phyloP scores from a whole-genome alignment of 2,797 vertebrate genomes.

The Semotilus atromaculatus region DNA sequence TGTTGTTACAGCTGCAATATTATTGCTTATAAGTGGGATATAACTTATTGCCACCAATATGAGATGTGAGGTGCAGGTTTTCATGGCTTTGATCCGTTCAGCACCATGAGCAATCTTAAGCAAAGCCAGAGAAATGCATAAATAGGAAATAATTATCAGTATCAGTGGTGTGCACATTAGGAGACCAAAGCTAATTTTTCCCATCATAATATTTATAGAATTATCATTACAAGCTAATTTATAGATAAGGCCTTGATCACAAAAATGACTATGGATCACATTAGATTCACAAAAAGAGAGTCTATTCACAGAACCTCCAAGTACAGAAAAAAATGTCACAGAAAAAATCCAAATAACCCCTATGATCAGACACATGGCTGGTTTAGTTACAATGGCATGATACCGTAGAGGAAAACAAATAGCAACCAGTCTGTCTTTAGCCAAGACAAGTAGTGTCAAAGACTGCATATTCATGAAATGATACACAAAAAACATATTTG shows the following conservation, averaged over 20 bases:
- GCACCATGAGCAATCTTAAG: conserved; percentile 56
- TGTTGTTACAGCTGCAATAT: conserved; percentile 7
- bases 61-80: conserved; percentile 71
- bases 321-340: background rate
- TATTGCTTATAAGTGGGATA: conserved; percentile 61
- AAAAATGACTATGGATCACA: conserved; percentile 66
- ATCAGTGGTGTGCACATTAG: conserved; percentile 57
- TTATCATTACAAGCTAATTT: conserved; percentile 66
- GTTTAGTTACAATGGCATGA: conserved; percentile 46
- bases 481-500: conserved; percentile 53
- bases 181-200: background rate
- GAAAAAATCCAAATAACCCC: conserved; percentile 9
- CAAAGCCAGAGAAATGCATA: conserved; percentile 62
- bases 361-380: conserved; percentile 28
- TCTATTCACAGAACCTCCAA: conserved; percentile 51
- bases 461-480: conserved; percentile 51
- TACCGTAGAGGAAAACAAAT: conserved; percentile 56
- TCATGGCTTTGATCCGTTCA: conserved; percentile 59
- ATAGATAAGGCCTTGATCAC: conserved; percentile 63
- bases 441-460: conserved; percentile 42
- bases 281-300: conserved; percentile 70
- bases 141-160: conserved; percentile 62
- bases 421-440: conserved; percentile 54
- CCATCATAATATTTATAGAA: conserved; percentile 44
- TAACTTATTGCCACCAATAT: conserved; percentile 68